These are phyloP conservation scores for Hemithea aestivaria DNA, from an alignment of 2,888 invertebrate species.

Conservation along the genomic window DNA sequence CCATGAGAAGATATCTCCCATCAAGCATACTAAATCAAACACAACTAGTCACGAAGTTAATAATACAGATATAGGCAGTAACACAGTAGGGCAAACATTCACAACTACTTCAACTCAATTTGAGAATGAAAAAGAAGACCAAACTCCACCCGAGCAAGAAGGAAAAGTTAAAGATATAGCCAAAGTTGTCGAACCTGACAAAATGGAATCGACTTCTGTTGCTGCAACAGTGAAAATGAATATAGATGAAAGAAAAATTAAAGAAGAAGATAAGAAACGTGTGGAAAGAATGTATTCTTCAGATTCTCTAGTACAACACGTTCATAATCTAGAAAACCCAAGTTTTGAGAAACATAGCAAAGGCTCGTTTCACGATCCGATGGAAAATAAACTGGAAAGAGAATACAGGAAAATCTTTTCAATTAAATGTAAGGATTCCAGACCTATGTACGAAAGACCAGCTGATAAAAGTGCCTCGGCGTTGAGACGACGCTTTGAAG, in stretches of 20 bases:
- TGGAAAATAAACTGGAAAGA: slow-evolving; percentile 59
- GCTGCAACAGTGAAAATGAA: no score
- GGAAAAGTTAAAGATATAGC: background rate
- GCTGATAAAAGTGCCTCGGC: slow-evolving; percentile 49
- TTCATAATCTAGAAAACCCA: slow-evolving; percentile 56
- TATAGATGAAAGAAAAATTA: slow-evolving; percentile 13
- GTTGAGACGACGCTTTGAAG: slow-evolving; percentile 53
- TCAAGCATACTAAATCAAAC: slow-evolving; percentile 43
- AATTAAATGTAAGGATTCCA: slow-evolving; percentile 38
- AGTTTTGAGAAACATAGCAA: slow-evolving; percentile 41
- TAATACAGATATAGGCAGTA: slow-evolving; percentile 40
- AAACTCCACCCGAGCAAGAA: no score
- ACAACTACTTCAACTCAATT: slow-evolving; percentile 41
- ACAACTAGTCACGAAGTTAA: slow-evolving; percentile 42
- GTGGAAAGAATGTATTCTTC: slow-evolving; percentile 45
- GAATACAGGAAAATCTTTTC: slow-evolving; percentile 56
- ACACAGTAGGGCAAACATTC: slow-evolving; percentile 30
- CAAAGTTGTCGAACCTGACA: no score
- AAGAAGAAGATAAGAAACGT: slow-evolving; percentile 12
- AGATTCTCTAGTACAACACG: slow-evolving; percentile 56
- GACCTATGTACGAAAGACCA: slow-evolving; percentile 31
- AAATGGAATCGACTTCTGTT: no score
- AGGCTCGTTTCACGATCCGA: slow-evolving; percentile 38
- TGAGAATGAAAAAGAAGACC: slow-evolving; percentile 21
- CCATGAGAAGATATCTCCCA: slow-evolving; percentile 53